Evolutionary conservation across 2,797 vertebrate species (phyloP).

Genomic region (Cirrhinus mrigala): DNA sequence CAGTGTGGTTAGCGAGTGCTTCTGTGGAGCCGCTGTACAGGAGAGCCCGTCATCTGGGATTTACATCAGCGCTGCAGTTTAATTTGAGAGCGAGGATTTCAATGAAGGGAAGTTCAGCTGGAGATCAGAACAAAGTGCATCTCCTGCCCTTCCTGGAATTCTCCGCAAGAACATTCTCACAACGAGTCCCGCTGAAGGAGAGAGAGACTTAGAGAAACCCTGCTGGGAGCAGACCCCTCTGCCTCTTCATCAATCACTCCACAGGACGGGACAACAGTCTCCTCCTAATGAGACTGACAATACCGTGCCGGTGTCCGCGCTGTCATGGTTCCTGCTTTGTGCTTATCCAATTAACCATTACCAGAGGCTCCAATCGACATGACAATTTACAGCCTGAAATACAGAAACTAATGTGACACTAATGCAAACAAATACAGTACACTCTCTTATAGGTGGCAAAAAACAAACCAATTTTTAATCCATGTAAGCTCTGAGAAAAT

Average conservation of each 20-base stretch:
- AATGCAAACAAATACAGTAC: background rate
- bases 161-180: conserved; percentile 51
- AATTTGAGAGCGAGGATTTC: conserved; percentile 58
- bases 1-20: conserved; percentile 2
- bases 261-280: conserved; percentile 45
- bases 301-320: conserved; percentile 7
- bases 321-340: conserved; percentile 1
- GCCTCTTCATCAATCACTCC: conserved; percentile 58
- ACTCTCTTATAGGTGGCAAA: background rate
- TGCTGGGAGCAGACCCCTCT: conserved; percentile 50
- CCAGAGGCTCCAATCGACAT: conserved; percentile 20
- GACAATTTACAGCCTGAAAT: conserved; percentile 5
- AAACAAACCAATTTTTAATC: background rate
- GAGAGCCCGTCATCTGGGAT: conserved; percentile 55
- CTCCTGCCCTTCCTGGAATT: conserved; percentile 71
- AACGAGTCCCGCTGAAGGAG: conserved; percentile 36
- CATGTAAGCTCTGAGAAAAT: background rate
- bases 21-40: too few species aligned
- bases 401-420: background rate
- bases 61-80: conserved; percentile 53
- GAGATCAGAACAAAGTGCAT: conserved; percentile 63
- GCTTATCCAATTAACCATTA: conserved; percentile 27
- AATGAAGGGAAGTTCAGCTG: conserved; percentile 67
- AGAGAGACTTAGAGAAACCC: conserved; percentile 40
- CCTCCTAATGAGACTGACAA: conserved; percentile 41